phyloP scores from a whole-genome alignment of 2,113 vertebrate species.

The Pelusios castaneus region DNA sequence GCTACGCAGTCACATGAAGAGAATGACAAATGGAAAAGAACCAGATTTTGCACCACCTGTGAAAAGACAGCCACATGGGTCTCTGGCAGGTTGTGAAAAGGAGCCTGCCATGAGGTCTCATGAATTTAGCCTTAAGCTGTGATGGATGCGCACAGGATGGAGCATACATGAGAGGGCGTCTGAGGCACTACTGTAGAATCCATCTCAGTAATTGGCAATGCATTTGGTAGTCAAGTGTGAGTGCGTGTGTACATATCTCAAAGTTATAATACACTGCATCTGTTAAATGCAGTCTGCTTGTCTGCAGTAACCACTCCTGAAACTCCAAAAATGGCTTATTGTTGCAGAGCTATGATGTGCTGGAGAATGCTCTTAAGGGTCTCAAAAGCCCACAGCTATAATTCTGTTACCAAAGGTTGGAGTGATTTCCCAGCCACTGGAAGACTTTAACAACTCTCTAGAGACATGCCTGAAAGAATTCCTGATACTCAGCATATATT shows the following conservation, averaged over 20 bases:
- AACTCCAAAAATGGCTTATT: too few relatives aligned
- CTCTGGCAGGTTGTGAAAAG: background rate
- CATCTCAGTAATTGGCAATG: background rate
- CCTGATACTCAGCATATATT: background rate
- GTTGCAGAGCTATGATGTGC: background rate
- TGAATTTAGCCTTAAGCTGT: background rate
- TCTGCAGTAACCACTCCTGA: background rate
- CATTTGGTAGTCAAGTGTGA: background rate
- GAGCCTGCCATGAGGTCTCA: background rate
- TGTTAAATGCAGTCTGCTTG: background rate
- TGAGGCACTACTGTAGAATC: accelerated
- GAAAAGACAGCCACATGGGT: accelerated
- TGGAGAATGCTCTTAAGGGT: background rate
- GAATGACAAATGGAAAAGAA: background rate
- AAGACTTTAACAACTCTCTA: background rate
- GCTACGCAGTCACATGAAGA: background rate
- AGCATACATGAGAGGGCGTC: accelerated
- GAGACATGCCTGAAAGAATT: background rate
- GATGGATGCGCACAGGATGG: accelerated
- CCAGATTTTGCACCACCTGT: accelerated
- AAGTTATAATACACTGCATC: background rate
- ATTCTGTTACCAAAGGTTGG: background rate
- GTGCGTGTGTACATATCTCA: background rate
- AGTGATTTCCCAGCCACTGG: background rate
- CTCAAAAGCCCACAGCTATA: accelerated